Evolutionary conservation across 2,113 vertebrate species (phyloP).

Genomic region (Centrocercus urophasianus): DNA sequence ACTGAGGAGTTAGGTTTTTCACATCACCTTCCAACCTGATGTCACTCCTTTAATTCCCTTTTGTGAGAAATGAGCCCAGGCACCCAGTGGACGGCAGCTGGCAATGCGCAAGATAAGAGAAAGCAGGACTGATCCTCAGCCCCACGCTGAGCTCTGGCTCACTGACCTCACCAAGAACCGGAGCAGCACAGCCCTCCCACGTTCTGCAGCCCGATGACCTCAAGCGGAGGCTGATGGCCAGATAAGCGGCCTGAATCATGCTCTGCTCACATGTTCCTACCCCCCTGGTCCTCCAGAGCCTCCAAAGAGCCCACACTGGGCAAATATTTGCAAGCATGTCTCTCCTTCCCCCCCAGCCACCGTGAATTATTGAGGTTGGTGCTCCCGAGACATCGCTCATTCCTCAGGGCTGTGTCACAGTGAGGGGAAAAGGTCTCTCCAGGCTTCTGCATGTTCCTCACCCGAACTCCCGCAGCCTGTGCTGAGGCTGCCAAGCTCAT

Average conservation of each 20-base stretch:
- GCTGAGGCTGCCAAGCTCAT: not conserved
- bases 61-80: not conserved
- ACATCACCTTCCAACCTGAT: not conserved
- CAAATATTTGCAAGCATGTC: not conserved
- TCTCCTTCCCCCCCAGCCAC: not conserved
- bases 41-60: not conserved
- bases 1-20: not conserved
- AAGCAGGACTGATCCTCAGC: not conserved
- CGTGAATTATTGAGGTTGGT: not conserved
- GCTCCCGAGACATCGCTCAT: not conserved
- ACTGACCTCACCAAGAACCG: not conserved
- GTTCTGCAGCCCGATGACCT: not conserved
- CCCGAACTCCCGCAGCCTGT: not conserved
- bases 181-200: not conserved
- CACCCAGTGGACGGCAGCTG: not conserved
- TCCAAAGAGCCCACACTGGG: not conserved
- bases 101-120: not conserved
- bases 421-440: not conserved
- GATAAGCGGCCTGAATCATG: conserved; percentile 16
- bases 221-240: not conserved
- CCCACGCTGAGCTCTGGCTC: not conserved
- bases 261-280: not conserved
- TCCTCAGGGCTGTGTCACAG: not conserved
- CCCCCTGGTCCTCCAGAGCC: not conserved
- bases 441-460: not conserved